A percentile compares a stretch with the other conserved stretches of the same genome.
Evolutionary conservation across 2,888 invertebrate genomes (phyloP).

Genomic region (Willowsia nigromaculata): DNA sequence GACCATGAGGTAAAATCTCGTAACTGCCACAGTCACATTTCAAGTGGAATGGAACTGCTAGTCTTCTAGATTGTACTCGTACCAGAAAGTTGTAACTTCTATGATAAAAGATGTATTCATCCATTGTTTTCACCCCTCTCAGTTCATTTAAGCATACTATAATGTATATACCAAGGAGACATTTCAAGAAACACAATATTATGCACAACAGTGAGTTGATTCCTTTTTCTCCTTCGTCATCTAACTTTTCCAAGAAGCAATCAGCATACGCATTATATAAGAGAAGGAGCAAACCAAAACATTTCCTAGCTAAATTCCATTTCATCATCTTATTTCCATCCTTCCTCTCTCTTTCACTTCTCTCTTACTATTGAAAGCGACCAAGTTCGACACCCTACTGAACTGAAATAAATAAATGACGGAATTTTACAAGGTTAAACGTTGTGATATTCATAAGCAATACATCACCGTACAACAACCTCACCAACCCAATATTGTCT

Average conservation of each 20-base stretch:
- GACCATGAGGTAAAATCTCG: not conserved
- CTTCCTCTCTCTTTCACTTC: not conserved
- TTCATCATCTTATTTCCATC: constrained; percentile 31
- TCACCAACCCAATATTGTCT: not conserved
- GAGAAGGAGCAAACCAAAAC: not conserved
- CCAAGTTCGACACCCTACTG: not conserved
- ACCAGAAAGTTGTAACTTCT: too few species aligned
- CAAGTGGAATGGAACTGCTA: not conserved
- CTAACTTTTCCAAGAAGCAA: not conserved
- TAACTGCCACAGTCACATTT: not conserved
- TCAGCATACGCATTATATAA: not conserved
- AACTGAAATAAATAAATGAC: too few species aligned
- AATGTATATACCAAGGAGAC: not conserved
- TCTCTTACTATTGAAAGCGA: not conserved
- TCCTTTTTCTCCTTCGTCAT: not conserved
- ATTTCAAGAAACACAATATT: not conserved
- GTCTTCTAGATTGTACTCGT: too few species aligned
- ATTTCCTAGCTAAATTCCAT: not conserved
- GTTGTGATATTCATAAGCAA: too few species aligned
- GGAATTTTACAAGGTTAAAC: too few species aligned
- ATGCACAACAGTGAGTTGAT: not conserved
- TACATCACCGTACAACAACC: not conserved
- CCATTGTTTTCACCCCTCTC: not conserved
- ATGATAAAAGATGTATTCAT: not conserved
- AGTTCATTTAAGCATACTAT: constrained; percentile 3